These are phyloP conservation scores for Porphyrio hochstetteri DNA, from an alignment of 2,113 vertebrate genomes.

Conservation along the genomic window DNA sequence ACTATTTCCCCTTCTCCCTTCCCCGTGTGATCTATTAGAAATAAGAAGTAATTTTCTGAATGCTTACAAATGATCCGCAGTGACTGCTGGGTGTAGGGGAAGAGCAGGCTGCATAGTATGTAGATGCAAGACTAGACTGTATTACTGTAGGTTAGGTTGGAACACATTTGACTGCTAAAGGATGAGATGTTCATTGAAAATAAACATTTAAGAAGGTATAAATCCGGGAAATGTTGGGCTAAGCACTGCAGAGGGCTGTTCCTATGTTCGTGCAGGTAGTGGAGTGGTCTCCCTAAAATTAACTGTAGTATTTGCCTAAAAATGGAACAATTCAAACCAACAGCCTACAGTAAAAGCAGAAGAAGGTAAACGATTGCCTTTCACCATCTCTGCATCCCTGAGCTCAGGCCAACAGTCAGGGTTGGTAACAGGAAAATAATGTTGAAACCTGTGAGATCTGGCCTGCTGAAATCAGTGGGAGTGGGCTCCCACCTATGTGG, in stretches of 20 bases:
- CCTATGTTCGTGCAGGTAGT: neutral
- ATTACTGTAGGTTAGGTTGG: neutral
- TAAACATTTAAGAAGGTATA: neutral
- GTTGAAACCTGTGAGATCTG: neutral
- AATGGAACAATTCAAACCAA: neutral
- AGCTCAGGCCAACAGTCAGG: neutral
- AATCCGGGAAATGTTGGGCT: neutral
- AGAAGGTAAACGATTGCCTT: neutral
- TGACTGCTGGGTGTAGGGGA: neutral
- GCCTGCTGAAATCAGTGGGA: neutral
- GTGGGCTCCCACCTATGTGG: neutral
- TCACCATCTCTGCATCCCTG: neutral
- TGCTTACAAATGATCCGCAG: neutral
- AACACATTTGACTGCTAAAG: neutral
- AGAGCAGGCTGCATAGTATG: neutral
- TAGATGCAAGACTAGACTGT: neutral
- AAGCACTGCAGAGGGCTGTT: neutral
- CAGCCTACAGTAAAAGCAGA: neutral
- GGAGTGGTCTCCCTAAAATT: neutral
- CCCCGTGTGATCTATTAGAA: neutral
- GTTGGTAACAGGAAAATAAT: neutral
- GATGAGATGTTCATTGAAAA: neutral
- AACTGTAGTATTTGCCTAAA: neutral
- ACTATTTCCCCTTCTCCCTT: fast-evolving
- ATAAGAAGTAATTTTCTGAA: neutral